Evolutionary conservation across 2,797 vertebrate genomes (phyloP).

Genomic region (Brachymystax lenok): DNA sequence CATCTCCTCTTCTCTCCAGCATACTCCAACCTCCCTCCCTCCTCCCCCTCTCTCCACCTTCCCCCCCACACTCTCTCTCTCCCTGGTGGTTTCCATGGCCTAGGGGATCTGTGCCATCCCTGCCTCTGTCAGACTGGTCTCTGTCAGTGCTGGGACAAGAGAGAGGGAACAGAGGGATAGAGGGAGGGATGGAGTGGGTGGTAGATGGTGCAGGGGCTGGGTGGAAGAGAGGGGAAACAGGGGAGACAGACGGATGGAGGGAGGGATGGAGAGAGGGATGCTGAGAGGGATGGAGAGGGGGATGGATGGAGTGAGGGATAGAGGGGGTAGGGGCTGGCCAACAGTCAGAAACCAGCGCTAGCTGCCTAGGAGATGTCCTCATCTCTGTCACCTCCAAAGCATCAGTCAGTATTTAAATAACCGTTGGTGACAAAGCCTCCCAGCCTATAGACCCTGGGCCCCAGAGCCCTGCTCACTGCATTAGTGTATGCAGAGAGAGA

Average conservation of each 20-base stretch:
- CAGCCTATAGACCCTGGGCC: slow-evolving; percentile 54
- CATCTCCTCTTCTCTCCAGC: too few relatives aligned
- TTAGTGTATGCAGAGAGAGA: not conserved
- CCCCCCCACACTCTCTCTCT: not conserved
- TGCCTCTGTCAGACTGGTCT: not conserved
- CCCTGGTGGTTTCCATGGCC: not conserved
- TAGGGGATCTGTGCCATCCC: not conserved
- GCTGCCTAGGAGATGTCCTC: slow-evolving; percentile 69
- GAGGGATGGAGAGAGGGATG: not conserved
- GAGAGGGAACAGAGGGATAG: not conserved
- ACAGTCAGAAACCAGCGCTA: slow-evolving; percentile 43
- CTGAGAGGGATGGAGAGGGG: not conserved
- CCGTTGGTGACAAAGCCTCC: slow-evolving; percentile 62
- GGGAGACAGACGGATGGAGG: slow-evolving; percentile 32
- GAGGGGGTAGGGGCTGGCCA: slow-evolving; percentile 49
- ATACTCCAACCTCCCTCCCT: too few relatives aligned
- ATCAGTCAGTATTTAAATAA: slow-evolving; percentile 76
- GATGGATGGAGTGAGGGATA: not conserved
- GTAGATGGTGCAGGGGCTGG: too few relatives aligned
- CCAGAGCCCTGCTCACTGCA: slow-evolving; percentile 47
- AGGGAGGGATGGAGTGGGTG: not conserved
- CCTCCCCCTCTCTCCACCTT: too few relatives aligned
- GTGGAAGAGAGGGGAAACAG: too few relatives aligned
- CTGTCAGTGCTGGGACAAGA: not conserved
- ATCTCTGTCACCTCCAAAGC: slow-evolving; percentile 68